Base-by-base conservation (phyloP, 2,797 vertebrate genomes). In the Arrhamphus sclerolepis region DNA sequence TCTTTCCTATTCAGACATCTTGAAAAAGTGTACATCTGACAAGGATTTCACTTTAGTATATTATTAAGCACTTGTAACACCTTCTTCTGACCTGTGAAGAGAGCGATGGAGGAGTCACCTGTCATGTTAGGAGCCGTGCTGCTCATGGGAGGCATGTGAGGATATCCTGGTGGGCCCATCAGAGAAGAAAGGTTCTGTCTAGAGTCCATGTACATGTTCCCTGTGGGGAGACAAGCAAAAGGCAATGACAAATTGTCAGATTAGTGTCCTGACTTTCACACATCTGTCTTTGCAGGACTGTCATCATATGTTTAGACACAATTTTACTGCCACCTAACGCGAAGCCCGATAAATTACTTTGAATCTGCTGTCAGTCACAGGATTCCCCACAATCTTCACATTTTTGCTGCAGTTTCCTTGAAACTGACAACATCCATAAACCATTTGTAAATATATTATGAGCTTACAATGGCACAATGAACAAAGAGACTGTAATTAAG, bases 121-220 rank as follows among this genome's bases (percentile, higher is more conserved):
- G 94, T 89, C 83, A 95, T 91, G 16, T 89, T 69, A 54, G 93
- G 90, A 75, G 90, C 84, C 54, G 93, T 90, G 89, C 78, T 93
- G 90, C 86, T 92, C 80, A 95, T 89, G 21, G 92, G 86, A 72
- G 94, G 87, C 76, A 95, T 89, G 78, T 94, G 94, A 67, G 93
- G 89, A 78, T 95, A 95, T 60, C 93, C 93, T 44, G 94, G 93
- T 22, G 93, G 93, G 4, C 92, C 93, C 93, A 95, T 94, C 89
- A 95, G 90, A 60, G 89, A 83, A 57, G 93, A 91, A 73, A 95
- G 88, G 86, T 89, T 94, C 90, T 94, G 94, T 89, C 94, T 94
- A 18, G 93, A 93, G 82, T 95, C 94, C 76, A 94, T 93, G 85
- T 95, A 95, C 82, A 94, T 81, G 89, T 92, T 95, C 81, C 94